phyloP scores from a whole-genome alignment of 1,140 invertebrate species.

The Coboldia fuscipes region DNA sequence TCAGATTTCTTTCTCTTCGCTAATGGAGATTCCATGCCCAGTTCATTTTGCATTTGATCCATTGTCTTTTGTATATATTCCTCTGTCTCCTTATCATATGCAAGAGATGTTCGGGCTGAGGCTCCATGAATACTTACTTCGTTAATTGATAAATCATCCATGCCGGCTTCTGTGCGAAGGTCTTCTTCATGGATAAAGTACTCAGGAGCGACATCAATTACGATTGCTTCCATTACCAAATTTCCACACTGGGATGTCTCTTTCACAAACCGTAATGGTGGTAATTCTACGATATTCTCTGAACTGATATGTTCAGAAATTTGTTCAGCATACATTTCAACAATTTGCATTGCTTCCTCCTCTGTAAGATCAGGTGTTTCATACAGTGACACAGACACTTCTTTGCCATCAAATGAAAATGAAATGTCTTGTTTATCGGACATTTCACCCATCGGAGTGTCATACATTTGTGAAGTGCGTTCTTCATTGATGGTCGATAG shows the following conservation, averaged over 20 bases:
- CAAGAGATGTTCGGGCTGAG: slow-evolving; percentile 16
- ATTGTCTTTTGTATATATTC: slow-evolving; percentile 13
- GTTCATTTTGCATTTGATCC: slow-evolving; percentile 16
- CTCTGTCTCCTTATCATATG: slow-evolving; percentile 21
- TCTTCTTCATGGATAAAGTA: slow-evolving; percentile 61
- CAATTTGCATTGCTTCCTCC: slow-evolving; percentile 73
- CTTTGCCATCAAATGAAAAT: slow-evolving; percentile 76
- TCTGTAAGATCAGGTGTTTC: slow-evolving; percentile 81
- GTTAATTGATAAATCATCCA: slow-evolving; percentile 63
- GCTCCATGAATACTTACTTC: slow-evolving; percentile 26
- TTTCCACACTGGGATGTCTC: slow-evolving; percentile 73
- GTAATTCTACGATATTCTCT: slow-evolving; percentile 70
- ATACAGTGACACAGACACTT: slow-evolving; percentile 73
- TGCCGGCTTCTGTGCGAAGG: slow-evolving; percentile 57
- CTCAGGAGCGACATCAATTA: slow-evolving; percentile 74
- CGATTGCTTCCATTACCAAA: slow-evolving; percentile 70
- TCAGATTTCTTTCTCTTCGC: slow-evolving; percentile 15
- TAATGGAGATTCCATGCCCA: slow-evolving; percentile 12
- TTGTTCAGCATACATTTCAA: slow-evolving; percentile 86
- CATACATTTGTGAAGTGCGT: slow-evolving; percentile 67
- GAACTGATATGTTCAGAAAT: slow-evolving; percentile 74
- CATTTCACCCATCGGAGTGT: slow-evolving; percentile 52
- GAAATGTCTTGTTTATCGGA: slow-evolving; percentile 67
- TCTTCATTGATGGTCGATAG: slow-evolving; percentile 80
- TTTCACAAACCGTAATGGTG: slow-evolving; percentile 67